These are phyloP conservation scores for Saguinus imperator DNA, from an alignment of 2,113 vertebrate species.

Conservation along the genomic window DNA sequence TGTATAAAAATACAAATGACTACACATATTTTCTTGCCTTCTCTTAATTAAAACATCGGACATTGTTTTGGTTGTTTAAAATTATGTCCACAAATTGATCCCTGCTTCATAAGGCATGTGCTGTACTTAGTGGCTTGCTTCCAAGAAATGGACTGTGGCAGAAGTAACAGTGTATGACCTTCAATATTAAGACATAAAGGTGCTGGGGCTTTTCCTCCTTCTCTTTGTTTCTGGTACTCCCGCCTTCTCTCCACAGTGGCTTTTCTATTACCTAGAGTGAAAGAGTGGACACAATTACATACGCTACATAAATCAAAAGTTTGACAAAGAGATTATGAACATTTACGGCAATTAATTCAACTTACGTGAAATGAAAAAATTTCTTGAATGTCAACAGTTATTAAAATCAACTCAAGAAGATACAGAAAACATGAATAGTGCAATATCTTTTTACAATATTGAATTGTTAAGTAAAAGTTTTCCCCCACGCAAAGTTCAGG, in stretches of 20 bases:
- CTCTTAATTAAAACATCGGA: constrained; percentile 29
- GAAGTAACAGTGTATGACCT: not conserved
- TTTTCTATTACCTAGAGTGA: not conserved
- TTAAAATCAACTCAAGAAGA: not conserved
- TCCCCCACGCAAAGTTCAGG: not conserved
- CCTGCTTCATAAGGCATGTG: not conserved
- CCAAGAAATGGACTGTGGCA: not conserved
- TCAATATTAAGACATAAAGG: not conserved
- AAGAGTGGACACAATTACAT: not conserved
- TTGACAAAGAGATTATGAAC: not conserved
- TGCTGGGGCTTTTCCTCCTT: not conserved
- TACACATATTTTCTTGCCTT: not conserved
- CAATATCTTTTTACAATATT: not conserved
- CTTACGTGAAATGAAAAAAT: not conserved
- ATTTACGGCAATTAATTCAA: not conserved
- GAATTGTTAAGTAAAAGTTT: not conserved
- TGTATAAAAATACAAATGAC: not conserved
- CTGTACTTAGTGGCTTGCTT: not conserved
- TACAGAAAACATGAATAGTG: not conserved
- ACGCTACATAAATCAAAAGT: not conserved
- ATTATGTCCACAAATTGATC: not conserved
- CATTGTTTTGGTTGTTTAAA: constrained; percentile 10
- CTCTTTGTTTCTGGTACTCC: not conserved
- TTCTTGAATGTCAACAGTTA: not conserved
- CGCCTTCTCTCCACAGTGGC: not conserved